Evolutionary conservation across 2,113 vertebrate species (phyloP).

Genomic region (Pterophyllum scalare): DNA sequence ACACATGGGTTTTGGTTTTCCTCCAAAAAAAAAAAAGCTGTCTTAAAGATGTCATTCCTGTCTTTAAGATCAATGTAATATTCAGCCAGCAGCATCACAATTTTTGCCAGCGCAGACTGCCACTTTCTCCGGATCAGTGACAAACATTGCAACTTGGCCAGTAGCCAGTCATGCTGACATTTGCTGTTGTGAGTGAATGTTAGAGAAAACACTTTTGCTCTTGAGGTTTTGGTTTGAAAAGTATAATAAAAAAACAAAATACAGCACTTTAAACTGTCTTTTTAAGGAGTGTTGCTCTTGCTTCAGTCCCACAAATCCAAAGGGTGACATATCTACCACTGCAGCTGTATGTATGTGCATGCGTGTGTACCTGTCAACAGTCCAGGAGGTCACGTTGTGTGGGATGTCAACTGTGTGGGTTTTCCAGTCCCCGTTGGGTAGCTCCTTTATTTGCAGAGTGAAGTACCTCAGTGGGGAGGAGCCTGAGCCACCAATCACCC

Average conservation of each 20-base stretch:
- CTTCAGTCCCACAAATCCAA: neutral
- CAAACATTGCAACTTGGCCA: neutral
- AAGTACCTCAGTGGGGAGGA: conserved; percentile 93
- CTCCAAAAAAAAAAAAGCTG: conserved; percentile 14
- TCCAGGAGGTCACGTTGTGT: conserved; percentile 86
- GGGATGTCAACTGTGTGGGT: conserved; percentile 88
- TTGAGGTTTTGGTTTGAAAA: neutral
- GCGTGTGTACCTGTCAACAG: conserved; percentile 83
- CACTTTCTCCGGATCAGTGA: conserved; percentile 4
- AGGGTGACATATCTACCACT: neutral
- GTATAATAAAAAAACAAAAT: neutral
- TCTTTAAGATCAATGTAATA: conserved; percentile 15
- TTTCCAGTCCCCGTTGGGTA: conserved; percentile 85
- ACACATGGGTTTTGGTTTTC: conserved; percentile 11
- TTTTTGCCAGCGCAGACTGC: neutral
- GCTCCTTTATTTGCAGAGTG: conserved; percentile 88
- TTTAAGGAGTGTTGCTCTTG: neutral
- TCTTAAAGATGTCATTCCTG: conserved; percentile 16
- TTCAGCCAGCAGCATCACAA: neutral
- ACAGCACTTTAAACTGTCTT: neutral
- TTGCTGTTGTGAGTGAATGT: neutral
- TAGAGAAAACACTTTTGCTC: neutral
- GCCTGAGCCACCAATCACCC: conserved; percentile 88
- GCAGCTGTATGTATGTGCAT: neutral
- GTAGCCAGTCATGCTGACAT: conserved; percentile 7